Evolutionary conservation across 2,113 vertebrate species (phyloP).

Genomic region (Pitta sordida): DNA sequence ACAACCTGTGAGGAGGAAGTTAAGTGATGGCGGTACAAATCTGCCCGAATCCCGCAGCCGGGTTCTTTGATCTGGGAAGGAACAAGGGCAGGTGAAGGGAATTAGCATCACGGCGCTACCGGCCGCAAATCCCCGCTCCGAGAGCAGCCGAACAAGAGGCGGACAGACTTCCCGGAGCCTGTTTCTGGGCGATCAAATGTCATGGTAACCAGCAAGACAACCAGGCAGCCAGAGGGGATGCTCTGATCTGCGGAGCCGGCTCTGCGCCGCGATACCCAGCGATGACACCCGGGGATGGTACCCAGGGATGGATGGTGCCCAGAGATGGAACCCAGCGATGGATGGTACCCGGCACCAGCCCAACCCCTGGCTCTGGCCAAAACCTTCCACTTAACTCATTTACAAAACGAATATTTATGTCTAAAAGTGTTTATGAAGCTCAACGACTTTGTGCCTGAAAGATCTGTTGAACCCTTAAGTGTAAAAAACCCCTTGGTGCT

Average conservation of each 20-base stretch:
- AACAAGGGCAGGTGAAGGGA: background rate
- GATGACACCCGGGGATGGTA: background rate
- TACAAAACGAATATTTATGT: background rate
- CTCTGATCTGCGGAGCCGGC: background rate
- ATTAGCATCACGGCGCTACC: rapidly evolving
- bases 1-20: background rate
- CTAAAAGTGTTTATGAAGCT: background rate
- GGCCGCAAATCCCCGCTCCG: background rate
- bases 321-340: too few species aligned
- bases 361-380: background rate
- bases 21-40: background rate
- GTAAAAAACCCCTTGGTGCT: background rate
- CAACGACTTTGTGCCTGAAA: background rate
- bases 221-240: background rate
- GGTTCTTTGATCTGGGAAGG: background rate
- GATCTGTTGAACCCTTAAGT: background rate
- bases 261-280: background rate
- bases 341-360: background rate
- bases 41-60: background rate
- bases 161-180: background rate
- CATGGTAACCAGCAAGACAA: conserved; percentile 34
- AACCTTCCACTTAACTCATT: background rate
- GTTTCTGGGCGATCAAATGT: background rate
- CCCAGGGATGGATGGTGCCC: too few species aligned
- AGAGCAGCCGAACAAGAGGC: background rate